A percentile compares a stretch with the other conserved stretches of the same genome.
Conservation (phyloP, 2,797 vertebrate species). For the Sylvia borin region DNA sequence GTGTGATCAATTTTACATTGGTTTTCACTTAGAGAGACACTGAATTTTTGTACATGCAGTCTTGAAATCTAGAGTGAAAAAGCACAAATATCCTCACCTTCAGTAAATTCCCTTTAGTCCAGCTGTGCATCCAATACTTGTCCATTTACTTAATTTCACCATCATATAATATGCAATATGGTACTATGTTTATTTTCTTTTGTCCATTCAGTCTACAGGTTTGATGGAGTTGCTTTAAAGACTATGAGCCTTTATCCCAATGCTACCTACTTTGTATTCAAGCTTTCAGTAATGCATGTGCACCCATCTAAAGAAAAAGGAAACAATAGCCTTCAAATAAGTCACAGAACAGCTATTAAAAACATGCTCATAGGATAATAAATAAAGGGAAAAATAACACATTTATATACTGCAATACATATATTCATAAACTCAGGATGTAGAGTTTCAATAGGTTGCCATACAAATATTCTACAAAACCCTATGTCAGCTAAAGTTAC, state of each 20-base stretch:
- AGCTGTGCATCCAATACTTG: neutral
- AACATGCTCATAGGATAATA: neutral
- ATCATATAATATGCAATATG: neutral
- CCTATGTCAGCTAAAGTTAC: constrained; percentile 55
- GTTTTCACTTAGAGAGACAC: neutral
- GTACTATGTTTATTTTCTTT: neutral
- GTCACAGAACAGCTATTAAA: neutral
- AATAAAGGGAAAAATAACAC: constrained; percentile 41
- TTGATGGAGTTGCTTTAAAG: neutral
- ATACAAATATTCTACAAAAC: constrained; percentile 59
- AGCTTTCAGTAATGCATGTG: neutral
- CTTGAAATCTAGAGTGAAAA: neutral
- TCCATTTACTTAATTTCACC: neutral
- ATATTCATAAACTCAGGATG: constrained; percentile 29
- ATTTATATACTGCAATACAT: constrained; percentile 43
- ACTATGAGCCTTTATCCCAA: neutral
- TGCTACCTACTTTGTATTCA: neutral
- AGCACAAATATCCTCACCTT: neutral
- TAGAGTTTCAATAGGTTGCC: constrained; percentile 46
- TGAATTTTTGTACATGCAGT: neutral
- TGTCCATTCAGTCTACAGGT: neutral
- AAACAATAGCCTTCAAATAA: neutral
- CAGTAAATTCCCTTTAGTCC: neutral
- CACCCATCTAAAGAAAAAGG: neutral
- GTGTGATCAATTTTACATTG: neutral